Evolutionary conservation across 2,797 vertebrate genomes (phyloP).

Genomic region (Thamnophis elegans): DNA sequence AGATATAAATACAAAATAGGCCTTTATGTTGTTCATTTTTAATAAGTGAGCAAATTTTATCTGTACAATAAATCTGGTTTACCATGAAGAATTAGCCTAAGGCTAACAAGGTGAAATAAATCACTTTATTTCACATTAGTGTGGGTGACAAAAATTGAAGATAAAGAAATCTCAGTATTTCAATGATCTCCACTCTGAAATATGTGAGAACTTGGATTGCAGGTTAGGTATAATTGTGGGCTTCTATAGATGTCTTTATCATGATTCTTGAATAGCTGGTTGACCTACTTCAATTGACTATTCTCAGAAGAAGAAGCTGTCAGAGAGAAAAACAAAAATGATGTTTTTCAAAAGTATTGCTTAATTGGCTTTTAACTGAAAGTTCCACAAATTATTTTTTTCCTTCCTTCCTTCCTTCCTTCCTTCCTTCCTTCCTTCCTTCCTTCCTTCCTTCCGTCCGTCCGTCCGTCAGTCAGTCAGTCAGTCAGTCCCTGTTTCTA

Average conservation of each 20-base stretch:
- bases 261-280: not conserved
- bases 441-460: too few relatives aligned
- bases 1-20: not conserved
- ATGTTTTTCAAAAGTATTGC: not conserved
- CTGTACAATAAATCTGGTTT: not conserved
- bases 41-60: not conserved
- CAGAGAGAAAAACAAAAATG: not conserved
- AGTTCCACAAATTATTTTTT: not conserved
- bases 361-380: not conserved
- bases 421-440: too few relatives aligned
- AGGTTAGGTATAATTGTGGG: not conserved
- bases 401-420: too few relatives aligned
- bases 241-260: not conserved
- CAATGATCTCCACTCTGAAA: not conserved
- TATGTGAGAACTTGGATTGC: not conserved
- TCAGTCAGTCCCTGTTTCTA: not conserved
- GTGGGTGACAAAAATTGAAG: not conserved
- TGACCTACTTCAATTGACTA: not conserved
- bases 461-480: too few relatives aligned
- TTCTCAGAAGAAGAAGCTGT: not conserved
- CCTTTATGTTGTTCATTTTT: not conserved
- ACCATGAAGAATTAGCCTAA: not conserved
- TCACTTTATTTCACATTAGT: not conserved
- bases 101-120: not conserved
- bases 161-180: not conserved